Evolutionary conservation across 2,797 vertebrate species (phyloP).

Genomic region (Prunella strophiata): DNA sequence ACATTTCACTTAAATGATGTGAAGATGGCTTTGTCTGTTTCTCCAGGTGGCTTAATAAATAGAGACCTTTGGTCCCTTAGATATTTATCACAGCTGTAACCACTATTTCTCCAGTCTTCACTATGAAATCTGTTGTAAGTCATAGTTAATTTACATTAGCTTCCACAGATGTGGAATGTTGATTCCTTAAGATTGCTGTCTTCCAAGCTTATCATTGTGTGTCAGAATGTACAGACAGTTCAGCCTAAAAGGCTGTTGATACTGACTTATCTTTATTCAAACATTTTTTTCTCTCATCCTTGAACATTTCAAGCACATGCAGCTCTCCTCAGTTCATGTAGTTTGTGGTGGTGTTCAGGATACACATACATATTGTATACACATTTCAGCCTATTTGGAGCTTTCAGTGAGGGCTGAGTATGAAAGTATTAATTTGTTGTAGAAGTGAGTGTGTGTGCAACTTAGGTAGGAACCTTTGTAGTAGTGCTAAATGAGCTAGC

Average conservation of each 20-base stretch:
- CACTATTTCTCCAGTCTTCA: not conserved
- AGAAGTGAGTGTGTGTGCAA: not conserved
- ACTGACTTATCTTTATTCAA: conserved; percentile 51
- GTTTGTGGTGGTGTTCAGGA: not conserved
- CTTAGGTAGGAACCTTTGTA: not conserved
- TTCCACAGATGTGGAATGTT: not conserved
- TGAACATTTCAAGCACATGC: not conserved
- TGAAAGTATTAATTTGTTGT: not conserved
- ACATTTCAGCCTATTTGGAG: not conserved
- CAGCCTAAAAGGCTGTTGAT: conserved; percentile 23
- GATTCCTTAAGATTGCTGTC: conserved; percentile 5
- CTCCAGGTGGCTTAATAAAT: conserved; percentile 15
- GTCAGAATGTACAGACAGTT: not conserved
- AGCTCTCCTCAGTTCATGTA: not conserved
- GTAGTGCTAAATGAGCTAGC: not conserved
- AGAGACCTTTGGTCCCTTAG: conserved; percentile 24
- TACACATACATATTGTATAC: not conserved
- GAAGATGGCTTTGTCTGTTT: conserved; percentile 6
- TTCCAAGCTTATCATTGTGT: conserved; percentile 28
- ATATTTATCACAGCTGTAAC: conserved; percentile 53
- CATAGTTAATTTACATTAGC: conserved; percentile 31
- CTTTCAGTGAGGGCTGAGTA: not conserved
- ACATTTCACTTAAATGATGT: not conserved
- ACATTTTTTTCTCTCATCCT: not conserved
- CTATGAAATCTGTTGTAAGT: conserved; percentile 21